Evolutionary conservation across 2,888 invertebrate species (phyloP).

Genomic region (Alviniconcha strummeri): DNA sequence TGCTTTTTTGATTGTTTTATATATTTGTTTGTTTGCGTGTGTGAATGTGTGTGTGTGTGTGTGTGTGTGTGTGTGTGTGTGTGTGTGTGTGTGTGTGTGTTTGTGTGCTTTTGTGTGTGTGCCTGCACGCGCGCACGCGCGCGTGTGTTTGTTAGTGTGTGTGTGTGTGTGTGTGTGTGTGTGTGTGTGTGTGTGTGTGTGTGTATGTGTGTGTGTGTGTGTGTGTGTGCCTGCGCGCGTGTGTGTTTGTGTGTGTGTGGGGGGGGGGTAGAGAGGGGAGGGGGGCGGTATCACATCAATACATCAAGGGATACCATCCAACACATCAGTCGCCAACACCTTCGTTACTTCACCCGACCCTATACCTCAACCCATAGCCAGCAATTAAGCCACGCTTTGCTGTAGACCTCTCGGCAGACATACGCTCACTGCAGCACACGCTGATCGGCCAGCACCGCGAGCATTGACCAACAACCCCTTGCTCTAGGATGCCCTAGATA

Average conservation of each 20-base stretch:
- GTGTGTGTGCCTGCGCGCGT: background rate
- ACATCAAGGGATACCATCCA: too few species aligned
- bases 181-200: background rate
- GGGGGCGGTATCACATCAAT: background rate
- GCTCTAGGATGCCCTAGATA: too few species aligned
- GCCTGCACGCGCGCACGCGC: background rate
- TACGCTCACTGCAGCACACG: too few species aligned
- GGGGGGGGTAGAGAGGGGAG: background rate
- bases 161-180: background rate
- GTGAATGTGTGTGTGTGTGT: conserved; percentile 4
- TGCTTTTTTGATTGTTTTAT: too few species aligned
- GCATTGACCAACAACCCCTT: too few species aligned
- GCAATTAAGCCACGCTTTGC: too few species aligned
- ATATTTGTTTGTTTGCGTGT: background rate
- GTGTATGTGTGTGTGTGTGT: background rate
- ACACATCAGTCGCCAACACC: too few species aligned
- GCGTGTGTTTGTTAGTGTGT: background rate
- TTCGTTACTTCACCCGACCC: too few species aligned
- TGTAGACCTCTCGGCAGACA: too few species aligned
- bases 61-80: conserved; percentile 11
- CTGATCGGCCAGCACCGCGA: too few species aligned
- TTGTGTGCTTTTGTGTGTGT: background rate
- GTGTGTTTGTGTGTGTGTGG: background rate
- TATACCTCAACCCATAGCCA: too few species aligned
- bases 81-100: conserved; percentile 11